These are phyloP conservation scores for Tetanocera ferruginea DNA, from an alignment of 2,888 invertebrate genomes.

Conservation along the genomic window DNA sequence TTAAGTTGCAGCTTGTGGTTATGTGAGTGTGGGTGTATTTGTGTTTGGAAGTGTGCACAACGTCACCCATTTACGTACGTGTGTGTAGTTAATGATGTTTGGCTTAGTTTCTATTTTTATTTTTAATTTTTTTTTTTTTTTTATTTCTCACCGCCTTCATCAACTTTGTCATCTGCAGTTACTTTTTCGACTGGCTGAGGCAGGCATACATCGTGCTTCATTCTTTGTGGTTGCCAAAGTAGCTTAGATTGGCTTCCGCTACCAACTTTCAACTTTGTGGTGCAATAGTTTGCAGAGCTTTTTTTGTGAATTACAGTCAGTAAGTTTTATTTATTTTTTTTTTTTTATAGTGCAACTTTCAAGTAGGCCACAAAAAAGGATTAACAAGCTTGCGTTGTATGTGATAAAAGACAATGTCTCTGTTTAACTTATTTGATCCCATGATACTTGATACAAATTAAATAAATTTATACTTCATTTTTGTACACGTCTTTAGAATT, in stretches of 20 bases:
- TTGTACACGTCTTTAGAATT: too few relatives aligned
- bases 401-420: too few relatives aligned
- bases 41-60: background rate
- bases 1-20: background rate
- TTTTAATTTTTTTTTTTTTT: background rate
- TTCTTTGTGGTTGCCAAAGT: background rate
- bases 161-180: constrained; percentile 12
- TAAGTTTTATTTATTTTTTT: too few relatives aligned
- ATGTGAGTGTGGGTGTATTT: too few relatives aligned
- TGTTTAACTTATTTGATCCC: too few relatives aligned
- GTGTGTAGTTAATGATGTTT: background rate
- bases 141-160: background rate
- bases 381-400: too few relatives aligned
- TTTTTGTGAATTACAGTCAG: too few relatives aligned
- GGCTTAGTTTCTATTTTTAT: background rate
- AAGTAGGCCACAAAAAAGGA: too few relatives aligned
- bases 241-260: background rate
- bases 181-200: background rate
- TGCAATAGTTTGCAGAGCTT: background rate
- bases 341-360: too few relatives aligned
- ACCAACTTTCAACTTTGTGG: background rate
- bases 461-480: too few relatives aligned
- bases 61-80: background rate
- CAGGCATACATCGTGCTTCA: background rate
- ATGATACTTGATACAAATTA: too few relatives aligned